phyloP scores from a whole-genome alignment of 2,797 vertebrate species.

The Myotis myotis region DNA sequence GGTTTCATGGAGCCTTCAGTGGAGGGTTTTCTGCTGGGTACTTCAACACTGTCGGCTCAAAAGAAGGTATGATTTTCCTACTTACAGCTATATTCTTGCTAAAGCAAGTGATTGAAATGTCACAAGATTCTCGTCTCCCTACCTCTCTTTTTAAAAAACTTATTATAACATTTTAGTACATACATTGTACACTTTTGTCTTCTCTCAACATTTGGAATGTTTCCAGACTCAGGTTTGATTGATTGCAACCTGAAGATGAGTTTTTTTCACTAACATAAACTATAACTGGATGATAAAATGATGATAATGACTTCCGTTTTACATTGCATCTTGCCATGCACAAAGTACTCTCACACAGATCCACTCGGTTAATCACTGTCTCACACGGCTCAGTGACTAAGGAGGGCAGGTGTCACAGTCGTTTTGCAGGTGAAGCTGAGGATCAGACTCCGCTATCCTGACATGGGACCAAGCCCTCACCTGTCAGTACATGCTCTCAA shows the following conservation, averaged over 20 bases:
- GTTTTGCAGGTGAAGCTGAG: background rate
- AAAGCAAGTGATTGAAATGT: background rate
- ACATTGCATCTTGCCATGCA: background rate
- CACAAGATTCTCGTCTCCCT: background rate
- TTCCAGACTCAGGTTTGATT: background rate
- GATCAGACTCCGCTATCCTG: background rate
- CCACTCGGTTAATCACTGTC: background rate
- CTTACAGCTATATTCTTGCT: background rate
- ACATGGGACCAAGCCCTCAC: background rate
- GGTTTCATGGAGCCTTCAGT: constrained; percentile 97
- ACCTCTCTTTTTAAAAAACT: background rate
- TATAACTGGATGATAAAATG: background rate
- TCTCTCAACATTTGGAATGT: background rate
- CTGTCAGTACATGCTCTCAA: background rate
- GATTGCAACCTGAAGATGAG: background rate
- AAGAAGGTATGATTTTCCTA: constrained; percentile 90
- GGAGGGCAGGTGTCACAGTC: background rate
- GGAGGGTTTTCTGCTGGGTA: constrained; percentile 98
- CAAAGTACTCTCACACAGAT: background rate
- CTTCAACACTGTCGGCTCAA: constrained; percentile 96
- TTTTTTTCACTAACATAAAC: background rate
- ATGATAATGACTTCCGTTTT: background rate
- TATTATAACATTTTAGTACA: background rate
- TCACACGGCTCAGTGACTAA: background rate
- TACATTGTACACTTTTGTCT: background rate